Conservation (phyloP, 2,888 invertebrate species). For the Melanargia galathea region DNA sequence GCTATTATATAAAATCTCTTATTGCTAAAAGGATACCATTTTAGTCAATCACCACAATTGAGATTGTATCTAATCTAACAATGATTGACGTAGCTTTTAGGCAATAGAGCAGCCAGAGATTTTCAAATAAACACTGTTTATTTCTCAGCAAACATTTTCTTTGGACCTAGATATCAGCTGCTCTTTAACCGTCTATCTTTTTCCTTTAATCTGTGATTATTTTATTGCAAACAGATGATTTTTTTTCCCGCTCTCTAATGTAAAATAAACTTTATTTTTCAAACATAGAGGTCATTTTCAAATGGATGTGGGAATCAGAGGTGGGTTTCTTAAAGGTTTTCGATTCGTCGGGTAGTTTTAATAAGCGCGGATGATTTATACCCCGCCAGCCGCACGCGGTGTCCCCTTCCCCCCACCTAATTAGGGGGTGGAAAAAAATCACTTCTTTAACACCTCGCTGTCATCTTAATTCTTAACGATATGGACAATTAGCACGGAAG, state of each 20-base stretch:
- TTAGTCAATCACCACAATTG: no score
- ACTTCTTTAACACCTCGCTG: constrained; percentile 37
- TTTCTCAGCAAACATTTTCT: no score
- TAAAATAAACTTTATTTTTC: constrained; percentile 37
- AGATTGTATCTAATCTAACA: no score
- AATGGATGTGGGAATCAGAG: constrained; percentile 43
- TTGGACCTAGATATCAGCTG: neutral
- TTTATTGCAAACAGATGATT: constrained; percentile 43
- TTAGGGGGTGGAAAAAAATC: constrained; percentile 69
- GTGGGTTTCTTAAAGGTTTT: constrained; percentile 69
- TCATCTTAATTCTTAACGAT: constrained; percentile 38
- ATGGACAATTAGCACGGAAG: constrained; percentile 33
- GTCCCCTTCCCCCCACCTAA: constrained; percentile 54
- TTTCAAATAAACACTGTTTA: no score
- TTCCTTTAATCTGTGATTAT: neutral
- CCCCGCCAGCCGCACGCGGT: constrained; percentile 71
- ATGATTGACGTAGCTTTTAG: no score
- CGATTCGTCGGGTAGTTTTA: constrained; percentile 76
- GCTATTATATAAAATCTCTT: no score
- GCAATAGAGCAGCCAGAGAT: no score
- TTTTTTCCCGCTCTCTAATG: constrained; percentile 20
- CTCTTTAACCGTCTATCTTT: neutral
- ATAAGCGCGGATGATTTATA: constrained; percentile 79
- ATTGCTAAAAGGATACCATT: no score
- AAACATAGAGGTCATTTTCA: constrained; percentile 40